Base-by-base conservation (phyloP, 2,113 vertebrate species). In the Catharus fuscescens region DNA sequence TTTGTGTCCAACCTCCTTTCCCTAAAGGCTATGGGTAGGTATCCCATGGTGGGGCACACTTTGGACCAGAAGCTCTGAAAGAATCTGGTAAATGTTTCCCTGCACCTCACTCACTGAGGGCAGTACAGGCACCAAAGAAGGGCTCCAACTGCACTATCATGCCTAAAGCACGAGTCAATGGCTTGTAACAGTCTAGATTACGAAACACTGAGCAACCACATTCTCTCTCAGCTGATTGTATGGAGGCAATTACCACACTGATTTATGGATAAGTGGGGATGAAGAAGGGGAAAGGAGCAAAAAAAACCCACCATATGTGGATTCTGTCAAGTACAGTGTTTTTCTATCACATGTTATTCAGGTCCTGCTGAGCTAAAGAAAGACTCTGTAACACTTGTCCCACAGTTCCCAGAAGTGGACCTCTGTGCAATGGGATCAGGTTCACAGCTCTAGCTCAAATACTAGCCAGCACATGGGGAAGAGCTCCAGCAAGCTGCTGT, bases 11-110 rank as follows among this genome's bases (percentile, higher is more conserved):
- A 7, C 4, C 5, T 76, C 44, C 25, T 67, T 38, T 53, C 24
- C 40, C 29, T 20, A 14, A 34, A 80, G 29, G 32, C 7, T 1
- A 1, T 0, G 1, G 18, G 18, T 11, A 65, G 72, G 59, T 21
- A 36, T n/a, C n/a, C 36, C 8, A 2, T 18, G 8, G 25, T 14
- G 23, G 13, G 79, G 52, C 32, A 66, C 24, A 34, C 18, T 52
- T 70, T 0, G 6, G 60, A 31, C 7, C 70, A 38, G 17, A 66
- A 62, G 26, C 19, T 9, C 50, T 12, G 3, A 86, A 83, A 31
- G 0, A 1, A 65, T 44, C 14, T 60, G 40, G 32, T 42, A 72
- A 50, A 74, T 44, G 11, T 87, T 94, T 57, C 52, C 32, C 78
- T 64, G 60, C 36, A 67, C 4, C 8, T 14, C 5, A 3, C 29